A percentile compares a stretch with the other conserved stretches of the same genome.
phyloP scores from a whole-genome alignment of 2,113 vertebrate species.

The Symphodus melops region DNA sequence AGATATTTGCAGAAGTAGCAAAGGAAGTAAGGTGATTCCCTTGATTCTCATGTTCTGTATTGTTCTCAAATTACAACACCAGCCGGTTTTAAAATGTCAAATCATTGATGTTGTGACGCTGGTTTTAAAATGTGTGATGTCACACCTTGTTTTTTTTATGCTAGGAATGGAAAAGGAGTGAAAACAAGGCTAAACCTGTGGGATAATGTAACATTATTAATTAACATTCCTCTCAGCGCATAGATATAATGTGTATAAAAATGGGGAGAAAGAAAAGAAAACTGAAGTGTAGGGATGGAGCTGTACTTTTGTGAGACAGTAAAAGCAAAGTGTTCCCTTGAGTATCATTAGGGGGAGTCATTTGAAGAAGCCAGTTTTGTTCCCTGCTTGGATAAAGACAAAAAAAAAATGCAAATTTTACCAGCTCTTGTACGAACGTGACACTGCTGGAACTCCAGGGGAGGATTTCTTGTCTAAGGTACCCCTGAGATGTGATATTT shows the following conservation, averaged over 20 bases:
- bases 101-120: neutral
- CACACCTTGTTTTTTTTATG: neutral
- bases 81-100: slow-evolving; percentile 31
- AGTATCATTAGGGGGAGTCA: slow-evolving; percentile 49
- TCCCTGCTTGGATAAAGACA: slow-evolving; percentile 38
- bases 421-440: slow-evolving; percentile 40
- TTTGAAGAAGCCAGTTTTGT: slow-evolving; percentile 46
- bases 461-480: slow-evolving; percentile 55
- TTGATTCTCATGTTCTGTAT: slow-evolving; percentile 3
- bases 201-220: neutral
- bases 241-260: neutral
- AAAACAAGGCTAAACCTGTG: neutral
- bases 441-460: slow-evolving; percentile 53
- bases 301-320: slow-evolving; percentile 37
- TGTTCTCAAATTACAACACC: slow-evolving; percentile 26
- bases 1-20: neutral
- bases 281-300: slow-evolving; percentile 36
- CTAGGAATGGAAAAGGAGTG: neutral
- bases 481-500: slow-evolving; percentile 57
- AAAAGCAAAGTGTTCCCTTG: slow-evolving; percentile 29
- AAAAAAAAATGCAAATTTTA: slow-evolving; percentile 62
- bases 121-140: neutral
- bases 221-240: neutral
- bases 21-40: slow-evolving; percentile 2
- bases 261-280: neutral